phyloP scores from a whole-genome alignment of 2,797 vertebrate genomes.

The Mus spretus region DNA sequence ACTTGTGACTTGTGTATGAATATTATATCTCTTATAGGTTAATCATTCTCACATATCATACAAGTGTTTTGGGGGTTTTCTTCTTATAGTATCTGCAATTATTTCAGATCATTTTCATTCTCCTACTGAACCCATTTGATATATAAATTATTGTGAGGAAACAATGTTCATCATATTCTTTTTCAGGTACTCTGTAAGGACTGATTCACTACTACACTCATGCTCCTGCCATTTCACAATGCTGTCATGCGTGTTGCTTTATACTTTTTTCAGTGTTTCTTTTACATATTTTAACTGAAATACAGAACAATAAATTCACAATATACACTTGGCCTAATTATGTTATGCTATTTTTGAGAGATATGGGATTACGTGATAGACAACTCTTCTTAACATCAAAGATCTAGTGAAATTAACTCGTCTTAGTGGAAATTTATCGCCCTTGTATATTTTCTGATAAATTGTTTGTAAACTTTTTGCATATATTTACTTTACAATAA shows the following conservation, averaged over 20 bases:
- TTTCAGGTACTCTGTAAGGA: not conserved
- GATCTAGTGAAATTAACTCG: constrained; percentile 37
- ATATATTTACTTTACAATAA: constrained; percentile 37
- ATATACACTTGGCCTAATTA: not conserved
- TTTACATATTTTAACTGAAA: not conserved
- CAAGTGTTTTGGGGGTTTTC: not conserved
- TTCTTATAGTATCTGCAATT: not conserved
- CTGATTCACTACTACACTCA: not conserved
- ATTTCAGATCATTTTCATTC: not conserved
- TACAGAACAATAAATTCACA: not conserved
- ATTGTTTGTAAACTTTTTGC: not conserved
- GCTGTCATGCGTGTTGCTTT: not conserved
- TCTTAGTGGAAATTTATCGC: constrained; percentile 65
- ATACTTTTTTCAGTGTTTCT: not conserved
- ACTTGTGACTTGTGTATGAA: not conserved
- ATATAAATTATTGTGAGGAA: not conserved
- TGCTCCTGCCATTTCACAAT: not conserved
- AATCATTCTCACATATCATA: not conserved
- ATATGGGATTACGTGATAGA: constrained; percentile 24
- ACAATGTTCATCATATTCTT: not conserved
- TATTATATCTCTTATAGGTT: not conserved
- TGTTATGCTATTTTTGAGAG: constrained; percentile 19
- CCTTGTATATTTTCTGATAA: constrained; percentile 67
- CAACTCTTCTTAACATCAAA: constrained; percentile 21
- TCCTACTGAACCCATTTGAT: not conserved